Percentiles rank a stretch among this genome's conserved stretches.
Evolutionary conservation across 1,140 invertebrate species (phyloP).

Genomic region (Rhagoletis zephyria): DNA sequence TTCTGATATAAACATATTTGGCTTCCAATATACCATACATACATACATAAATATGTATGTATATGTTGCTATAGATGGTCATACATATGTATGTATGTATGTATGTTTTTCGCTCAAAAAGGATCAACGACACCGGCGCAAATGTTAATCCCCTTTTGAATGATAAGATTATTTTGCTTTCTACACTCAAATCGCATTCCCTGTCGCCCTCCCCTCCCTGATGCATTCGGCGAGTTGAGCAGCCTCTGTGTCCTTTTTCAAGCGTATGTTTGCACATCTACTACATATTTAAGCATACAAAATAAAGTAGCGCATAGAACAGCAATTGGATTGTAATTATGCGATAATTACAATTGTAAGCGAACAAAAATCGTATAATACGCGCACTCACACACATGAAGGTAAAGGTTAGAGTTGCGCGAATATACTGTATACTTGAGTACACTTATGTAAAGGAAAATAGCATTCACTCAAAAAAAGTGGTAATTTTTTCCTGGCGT

Average conservation of each 20-base stretch:
- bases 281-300: background rate
- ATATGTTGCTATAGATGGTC: background rate
- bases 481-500: too few species aligned
- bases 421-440: background rate
- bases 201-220: background rate
- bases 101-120: background rate
- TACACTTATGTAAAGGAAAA: constrained; percentile 8
- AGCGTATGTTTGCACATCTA: background rate
- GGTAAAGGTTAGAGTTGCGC: background rate
- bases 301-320: constrained; percentile 57
- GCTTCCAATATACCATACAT: background rate
- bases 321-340: constrained; percentile 71
- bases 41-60: background rate
- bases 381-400: background rate
- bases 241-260: background rate
- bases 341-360: constrained; percentile 61
- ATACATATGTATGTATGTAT: background rate
- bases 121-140: background rate
- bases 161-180: constrained; percentile 63
- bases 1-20: constrained; percentile 2
- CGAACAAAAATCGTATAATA: constrained; percentile 20
- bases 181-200: background rate
- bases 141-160: constrained; percentile 64
- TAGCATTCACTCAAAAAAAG: background rate
- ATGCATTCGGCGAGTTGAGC: background rate